These are phyloP conservation scores for Pantherophis alleghaniensis DNA, from an alignment of 2,797 vertebrate species.

Conservation along the genomic window DNA sequence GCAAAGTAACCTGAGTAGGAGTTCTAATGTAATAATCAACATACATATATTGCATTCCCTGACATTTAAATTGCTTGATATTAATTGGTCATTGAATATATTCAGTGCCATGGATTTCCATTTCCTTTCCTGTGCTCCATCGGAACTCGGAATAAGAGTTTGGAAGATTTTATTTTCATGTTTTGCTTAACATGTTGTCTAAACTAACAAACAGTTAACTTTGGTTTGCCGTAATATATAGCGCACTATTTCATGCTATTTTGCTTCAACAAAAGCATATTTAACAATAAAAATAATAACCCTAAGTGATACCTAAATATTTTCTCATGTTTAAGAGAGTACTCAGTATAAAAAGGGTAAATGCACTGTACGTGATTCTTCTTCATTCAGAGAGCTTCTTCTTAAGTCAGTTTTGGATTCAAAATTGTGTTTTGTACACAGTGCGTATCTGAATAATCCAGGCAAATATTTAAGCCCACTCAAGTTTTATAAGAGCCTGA, in stretches of 20 bases:
- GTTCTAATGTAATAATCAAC: neutral
- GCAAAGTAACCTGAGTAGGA: neutral
- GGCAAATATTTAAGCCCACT: neutral
- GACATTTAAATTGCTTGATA: neutral
- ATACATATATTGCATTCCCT: neutral
- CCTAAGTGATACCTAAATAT: neutral
- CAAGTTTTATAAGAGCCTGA: neutral
- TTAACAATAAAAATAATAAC: neutral
- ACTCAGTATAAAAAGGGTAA: neutral
- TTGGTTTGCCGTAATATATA: neutral
- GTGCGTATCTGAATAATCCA: conserved; percentile 10
- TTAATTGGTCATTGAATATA: neutral
- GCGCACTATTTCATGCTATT: neutral
- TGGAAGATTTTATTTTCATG: neutral
- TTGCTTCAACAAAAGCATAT: neutral
- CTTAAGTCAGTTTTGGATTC: neutral
- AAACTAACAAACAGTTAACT: neutral
- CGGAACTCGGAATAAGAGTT: neutral
- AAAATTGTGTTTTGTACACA: neutral
- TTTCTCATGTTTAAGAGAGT: neutral
- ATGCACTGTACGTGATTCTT: neutral
- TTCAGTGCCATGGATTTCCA: neutral
- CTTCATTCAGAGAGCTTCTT: neutral
- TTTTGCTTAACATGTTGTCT: neutral
- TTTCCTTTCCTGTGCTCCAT: neutral